These are phyloP conservation scores for Poeciliopsis gracilis DNA, from an alignment of 2,797 vertebrate species.

Conservation along the genomic window DNA sequence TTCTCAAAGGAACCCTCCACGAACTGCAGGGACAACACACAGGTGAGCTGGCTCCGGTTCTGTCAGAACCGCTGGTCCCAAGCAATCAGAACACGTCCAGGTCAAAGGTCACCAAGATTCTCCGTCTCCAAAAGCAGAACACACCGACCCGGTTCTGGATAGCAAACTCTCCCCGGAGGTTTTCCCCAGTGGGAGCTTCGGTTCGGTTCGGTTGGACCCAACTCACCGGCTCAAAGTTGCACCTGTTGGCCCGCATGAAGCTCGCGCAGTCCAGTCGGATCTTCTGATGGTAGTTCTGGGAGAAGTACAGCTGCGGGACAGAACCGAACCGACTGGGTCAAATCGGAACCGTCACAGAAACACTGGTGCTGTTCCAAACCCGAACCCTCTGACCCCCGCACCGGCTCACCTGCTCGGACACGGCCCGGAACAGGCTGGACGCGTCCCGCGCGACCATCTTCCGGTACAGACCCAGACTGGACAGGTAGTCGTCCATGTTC, in stretches of 20 bases:
- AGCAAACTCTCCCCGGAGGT: too few species aligned
- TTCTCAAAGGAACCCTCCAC: constrained; percentile 97
- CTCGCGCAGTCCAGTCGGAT: constrained; percentile 79
- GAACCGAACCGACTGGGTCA: neutral
- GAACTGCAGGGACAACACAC: constrained; percentile 75
- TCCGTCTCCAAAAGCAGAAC: too few species aligned
- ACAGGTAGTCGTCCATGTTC: constrained; percentile 95
- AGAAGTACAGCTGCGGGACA: constrained; percentile 71
- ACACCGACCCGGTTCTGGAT: too few species aligned
- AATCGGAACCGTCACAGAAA: neutral
- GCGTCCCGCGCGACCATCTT: constrained; percentile 95
- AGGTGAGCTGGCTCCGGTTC: neutral
- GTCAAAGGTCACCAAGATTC: too few species aligned
- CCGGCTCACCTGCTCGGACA: constrained; percentile 91
- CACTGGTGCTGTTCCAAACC: neutral
- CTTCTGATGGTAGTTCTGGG: constrained; percentile 81
- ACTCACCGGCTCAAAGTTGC: constrained; percentile 79
- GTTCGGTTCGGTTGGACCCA: neutral
- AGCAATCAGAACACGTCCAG: too few species aligned
- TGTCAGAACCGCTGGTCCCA: too few species aligned
- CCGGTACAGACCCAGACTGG: constrained; percentile 89
- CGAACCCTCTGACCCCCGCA: neutral
- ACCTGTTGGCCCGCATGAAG: constrained; percentile 77
- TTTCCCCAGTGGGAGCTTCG: too few species aligned
- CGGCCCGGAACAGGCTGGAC: constrained; percentile 92